phyloP scores from a whole-genome alignment of 2,113 vertebrate species.

The Myodes glareolus region DNA sequence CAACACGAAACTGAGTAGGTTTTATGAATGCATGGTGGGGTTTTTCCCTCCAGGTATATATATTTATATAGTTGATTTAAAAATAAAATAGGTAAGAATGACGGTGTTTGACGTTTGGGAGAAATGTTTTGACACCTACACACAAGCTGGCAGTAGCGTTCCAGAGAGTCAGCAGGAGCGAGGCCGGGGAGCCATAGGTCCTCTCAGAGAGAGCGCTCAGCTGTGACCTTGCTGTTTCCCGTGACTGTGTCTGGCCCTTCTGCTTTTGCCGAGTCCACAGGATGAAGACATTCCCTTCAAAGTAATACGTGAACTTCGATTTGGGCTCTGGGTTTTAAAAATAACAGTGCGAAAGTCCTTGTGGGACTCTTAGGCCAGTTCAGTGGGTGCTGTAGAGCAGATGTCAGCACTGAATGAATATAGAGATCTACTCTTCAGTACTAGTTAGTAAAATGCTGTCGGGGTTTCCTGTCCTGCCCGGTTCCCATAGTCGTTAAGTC shows the following conservation, averaged over 20 bases:
- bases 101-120: slow-evolving; percentile 48
- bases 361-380: neutral
- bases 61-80: slow-evolving; percentile 62
- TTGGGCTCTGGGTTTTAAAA: neutral
- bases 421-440: neutral
- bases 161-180: neutral
- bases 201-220: neutral
- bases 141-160: slow-evolving; percentile 9
- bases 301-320: neutral
- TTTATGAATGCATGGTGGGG: neutral
- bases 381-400: neutral
- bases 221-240: neutral
- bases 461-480: too few relatives aligned
- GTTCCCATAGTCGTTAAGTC: too few relatives aligned
- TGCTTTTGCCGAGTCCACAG: neutral
- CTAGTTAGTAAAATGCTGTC: neutral
- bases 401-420: neutral
- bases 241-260: neutral
- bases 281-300: neutral
- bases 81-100: slow-evolving; percentile 46
- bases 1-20: slow-evolving; percentile 12
- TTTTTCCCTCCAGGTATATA: neutral
- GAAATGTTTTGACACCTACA: slow-evolving; percentile 37
- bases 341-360: neutral
- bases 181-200: neutral